Conservation (phyloP, 2,113 vertebrate species). For the Leptosomus discolor region DNA sequence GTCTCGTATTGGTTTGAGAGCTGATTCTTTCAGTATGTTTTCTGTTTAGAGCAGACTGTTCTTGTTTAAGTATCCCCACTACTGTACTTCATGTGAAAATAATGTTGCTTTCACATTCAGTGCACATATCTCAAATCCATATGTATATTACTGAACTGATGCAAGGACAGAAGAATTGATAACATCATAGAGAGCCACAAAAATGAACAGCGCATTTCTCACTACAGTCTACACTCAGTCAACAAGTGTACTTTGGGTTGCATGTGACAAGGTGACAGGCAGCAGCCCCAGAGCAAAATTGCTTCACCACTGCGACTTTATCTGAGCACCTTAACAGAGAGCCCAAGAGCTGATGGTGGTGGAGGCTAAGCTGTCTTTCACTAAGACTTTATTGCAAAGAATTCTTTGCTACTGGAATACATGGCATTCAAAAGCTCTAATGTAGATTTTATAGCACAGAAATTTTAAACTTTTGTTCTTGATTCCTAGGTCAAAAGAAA, state of each 20-base stretch:
- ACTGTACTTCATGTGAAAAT: neutral
- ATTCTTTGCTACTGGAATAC: neutral
- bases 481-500: no score
- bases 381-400: neutral
- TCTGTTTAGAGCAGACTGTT: conserved; percentile 19
- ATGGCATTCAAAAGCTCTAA: neutral
- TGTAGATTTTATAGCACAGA: neutral
- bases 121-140: neutral
- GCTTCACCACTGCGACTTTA: neutral
- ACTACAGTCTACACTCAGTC: neutral
- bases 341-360: neutral
- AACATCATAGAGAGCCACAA: neutral
- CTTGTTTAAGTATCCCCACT: conserved; percentile 10
- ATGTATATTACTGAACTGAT: neutral
- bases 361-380: neutral
- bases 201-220: neutral
- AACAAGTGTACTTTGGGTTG: neutral
- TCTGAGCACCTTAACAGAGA: accelerated
- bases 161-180: neutral
- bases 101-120: neutral
- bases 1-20: neutral
- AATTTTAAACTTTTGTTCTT: neutral
- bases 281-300: neutral
- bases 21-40: conserved; percentile 37
- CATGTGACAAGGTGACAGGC: neutral